Conservation (phyloP, 1,140 invertebrate species). For the Rhysida immarginata region DNA sequence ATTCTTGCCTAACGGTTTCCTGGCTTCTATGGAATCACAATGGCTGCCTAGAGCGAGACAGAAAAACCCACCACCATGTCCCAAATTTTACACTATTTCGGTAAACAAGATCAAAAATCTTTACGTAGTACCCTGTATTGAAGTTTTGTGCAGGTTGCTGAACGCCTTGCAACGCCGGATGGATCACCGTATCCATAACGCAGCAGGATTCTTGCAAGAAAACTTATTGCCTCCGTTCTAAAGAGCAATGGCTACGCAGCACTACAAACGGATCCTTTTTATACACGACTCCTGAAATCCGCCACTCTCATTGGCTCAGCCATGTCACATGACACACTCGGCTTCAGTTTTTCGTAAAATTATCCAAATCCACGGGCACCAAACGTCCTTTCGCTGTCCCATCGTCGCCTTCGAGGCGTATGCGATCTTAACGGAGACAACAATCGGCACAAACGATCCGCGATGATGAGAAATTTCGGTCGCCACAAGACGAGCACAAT, state of each 20-base stretch:
- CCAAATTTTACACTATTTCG: no score
- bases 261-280: slow-evolving; percentile 6
- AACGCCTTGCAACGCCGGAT: slow-evolving; percentile 31
- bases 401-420: no score
- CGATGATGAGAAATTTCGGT: no score
- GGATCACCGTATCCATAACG: slow-evolving; percentile 30
- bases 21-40: slow-evolving; percentile 4
- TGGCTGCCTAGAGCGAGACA: background rate
- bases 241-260: slow-evolving; percentile 18
- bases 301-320: background rate
- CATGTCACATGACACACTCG: background rate
- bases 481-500: no score
- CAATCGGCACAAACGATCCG: no score
- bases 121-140: slow-evolving; percentile 27
- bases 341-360: background rate
- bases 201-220: slow-evolving; percentile 23
- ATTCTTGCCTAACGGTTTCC: no score
- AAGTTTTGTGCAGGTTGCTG: slow-evolving; percentile 25
- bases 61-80: slow-evolving; percentile 1
- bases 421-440: no score
- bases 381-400: no score
- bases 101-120: slow-evolving; percentile 23
- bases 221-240: slow-evolving; percentile 20
- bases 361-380: no score
- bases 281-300: background rate